Conservation (phyloP, 2,888 invertebrate genomes). For the Zaprionus lineosus region DNA sequence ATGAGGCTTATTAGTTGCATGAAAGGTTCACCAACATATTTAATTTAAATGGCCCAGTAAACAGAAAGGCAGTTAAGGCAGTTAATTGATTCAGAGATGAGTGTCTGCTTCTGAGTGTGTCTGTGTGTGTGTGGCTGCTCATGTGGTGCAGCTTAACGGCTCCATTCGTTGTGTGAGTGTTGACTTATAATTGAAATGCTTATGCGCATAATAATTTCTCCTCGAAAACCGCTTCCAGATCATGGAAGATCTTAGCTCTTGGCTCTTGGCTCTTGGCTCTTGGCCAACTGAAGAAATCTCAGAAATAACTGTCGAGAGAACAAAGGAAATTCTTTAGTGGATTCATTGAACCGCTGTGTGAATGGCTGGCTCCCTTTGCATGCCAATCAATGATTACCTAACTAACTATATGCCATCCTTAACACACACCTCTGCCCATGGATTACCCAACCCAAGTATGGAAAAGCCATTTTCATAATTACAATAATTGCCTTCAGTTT, state of each 20-base stretch:
- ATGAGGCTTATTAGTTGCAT: constrained; percentile 69
- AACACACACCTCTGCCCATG: too few species aligned
- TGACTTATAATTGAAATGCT: constrained; percentile 39
- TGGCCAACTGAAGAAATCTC: too few species aligned
- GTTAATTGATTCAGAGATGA: background rate
- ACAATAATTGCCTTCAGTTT: constrained; percentile 51
- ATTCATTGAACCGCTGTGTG: too few species aligned
- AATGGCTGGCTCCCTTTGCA: too few species aligned
- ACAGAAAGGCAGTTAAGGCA: constrained; percentile 34
- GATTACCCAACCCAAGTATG: too few species aligned
- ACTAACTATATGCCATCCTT: background rate
- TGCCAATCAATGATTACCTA: constrained; percentile 16
- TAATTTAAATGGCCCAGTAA: constrained; percentile 69
- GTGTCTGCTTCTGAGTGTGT: too few species aligned
- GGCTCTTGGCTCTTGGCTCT: too few species aligned
- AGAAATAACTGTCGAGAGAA: too few species aligned
- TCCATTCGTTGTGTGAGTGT: constrained; percentile 14
- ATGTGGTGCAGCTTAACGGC: constrained; percentile 38
- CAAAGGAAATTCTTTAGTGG: background rate
- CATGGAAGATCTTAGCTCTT: too few species aligned
- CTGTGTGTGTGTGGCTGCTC: constrained; percentile 14
- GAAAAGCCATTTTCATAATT: too few species aligned
- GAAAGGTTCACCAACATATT: constrained; percentile 58
- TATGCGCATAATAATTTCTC: constrained; percentile 9
- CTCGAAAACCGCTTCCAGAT: background rate